Conservation (phyloP, 2,113 vertebrate genomes). For the Lycaon pictus region DNA sequence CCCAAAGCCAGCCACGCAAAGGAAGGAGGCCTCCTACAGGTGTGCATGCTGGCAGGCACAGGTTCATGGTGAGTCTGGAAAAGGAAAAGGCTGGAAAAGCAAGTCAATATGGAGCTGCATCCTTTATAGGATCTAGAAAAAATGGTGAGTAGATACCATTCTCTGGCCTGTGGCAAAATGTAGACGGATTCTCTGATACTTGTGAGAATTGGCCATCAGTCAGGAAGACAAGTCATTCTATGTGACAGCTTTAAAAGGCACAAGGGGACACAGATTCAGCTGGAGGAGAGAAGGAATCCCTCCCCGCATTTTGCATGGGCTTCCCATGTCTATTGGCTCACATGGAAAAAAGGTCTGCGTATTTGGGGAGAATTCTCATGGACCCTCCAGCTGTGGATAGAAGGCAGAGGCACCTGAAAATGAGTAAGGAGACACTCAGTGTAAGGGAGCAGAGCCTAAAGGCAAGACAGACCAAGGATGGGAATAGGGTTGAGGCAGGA, state of each 20-base stretch:
- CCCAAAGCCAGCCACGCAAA: background rate
- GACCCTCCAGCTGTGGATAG: background rate
- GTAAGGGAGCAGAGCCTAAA: background rate
- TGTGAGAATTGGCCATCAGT: background rate
- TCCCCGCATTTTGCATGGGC: rapidly evolving
- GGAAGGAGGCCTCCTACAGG: background rate
- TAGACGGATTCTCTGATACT: background rate
- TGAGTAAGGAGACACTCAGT: background rate
- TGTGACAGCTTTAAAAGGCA: background rate
- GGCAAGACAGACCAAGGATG: background rate
- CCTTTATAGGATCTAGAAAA: background rate
- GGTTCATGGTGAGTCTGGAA: background rate
- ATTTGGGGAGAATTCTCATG: background rate
- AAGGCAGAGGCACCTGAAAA: background rate
- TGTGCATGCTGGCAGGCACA: background rate
- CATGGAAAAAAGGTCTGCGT: background rate
- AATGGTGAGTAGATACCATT: background rate
- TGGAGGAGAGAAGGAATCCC: background rate
- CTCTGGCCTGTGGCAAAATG: background rate
- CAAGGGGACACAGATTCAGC: background rate
- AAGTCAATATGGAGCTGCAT: background rate
- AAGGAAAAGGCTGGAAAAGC: background rate
- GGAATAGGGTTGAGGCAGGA: background rate
- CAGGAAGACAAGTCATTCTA: background rate
- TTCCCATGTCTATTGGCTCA: background rate